These are phyloP conservation scores for Stomatorhinus walkeri DNA, from an alignment of 2,797 vertebrate genomes.

Conservation along the genomic window DNA sequence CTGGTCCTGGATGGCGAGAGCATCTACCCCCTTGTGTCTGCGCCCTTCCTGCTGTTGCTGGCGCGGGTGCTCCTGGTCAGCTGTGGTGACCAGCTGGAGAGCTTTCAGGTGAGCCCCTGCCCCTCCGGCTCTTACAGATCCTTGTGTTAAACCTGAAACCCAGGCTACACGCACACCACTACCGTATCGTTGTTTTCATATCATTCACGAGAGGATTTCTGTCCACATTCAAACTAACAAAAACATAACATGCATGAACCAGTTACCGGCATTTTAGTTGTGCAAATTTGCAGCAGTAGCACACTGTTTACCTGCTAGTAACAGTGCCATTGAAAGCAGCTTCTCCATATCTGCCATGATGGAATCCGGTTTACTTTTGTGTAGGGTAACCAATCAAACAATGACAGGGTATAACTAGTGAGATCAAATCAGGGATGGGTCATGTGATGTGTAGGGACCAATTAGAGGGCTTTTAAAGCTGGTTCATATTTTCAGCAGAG, in stretches of 20 bases:
- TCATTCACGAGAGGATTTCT: neutral
- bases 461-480: neutral
- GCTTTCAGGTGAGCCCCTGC: constrained; percentile 68
- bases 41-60: constrained; percentile 76
- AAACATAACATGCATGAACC: neutral
- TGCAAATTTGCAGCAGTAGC: neutral
- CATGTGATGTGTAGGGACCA: neutral
- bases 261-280: neutral
- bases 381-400: neutral
- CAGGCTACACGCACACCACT: neutral
- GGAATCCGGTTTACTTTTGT: neutral
- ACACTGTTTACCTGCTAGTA: neutral
- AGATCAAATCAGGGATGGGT: neutral
- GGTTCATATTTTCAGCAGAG: neutral
- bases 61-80: constrained; percentile 72
- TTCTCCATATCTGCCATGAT: neutral
- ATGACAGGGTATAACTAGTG: neutral
- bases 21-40: constrained; percentile 73
- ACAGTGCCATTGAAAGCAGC: neutral
- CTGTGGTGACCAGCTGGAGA: constrained; percentile 61
- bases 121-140: neutral
- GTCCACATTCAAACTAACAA: neutral
- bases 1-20: constrained; percentile 85
- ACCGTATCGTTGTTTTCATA: neutral
- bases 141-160: neutral